These are phyloP conservation scores for Phylloscopus trochilus DNA, from an alignment of 2,113 vertebrate species.

Conservation along the genomic window DNA sequence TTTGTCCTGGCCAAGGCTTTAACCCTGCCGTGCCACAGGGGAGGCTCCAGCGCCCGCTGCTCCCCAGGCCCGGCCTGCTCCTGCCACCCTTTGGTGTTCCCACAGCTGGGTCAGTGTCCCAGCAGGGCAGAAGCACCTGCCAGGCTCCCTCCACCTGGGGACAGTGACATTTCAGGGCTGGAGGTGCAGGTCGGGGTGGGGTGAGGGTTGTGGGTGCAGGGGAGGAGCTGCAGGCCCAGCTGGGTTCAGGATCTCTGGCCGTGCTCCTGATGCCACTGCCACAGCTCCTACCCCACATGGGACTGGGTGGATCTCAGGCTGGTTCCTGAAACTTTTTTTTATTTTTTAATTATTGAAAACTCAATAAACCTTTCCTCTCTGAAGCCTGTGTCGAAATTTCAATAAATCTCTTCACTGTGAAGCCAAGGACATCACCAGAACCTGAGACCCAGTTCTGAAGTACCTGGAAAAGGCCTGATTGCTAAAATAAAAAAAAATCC, in stretches of 20 bases:
- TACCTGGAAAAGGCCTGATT: background rate
- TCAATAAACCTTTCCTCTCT: background rate
- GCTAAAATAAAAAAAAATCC: background rate
- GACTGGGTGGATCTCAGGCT: background rate
- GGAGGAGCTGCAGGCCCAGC: background rate
- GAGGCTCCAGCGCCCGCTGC: rapidly evolving
- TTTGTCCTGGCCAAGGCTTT: background rate
- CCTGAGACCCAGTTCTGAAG: background rate
- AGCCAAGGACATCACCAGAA: background rate
- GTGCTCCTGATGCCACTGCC: background rate
- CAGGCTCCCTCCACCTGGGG: background rate
- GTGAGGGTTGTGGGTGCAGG: background rate
- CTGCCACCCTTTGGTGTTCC: background rate
- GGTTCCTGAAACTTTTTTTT: background rate
- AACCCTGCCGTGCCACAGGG: background rate
- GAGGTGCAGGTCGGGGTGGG: background rate
- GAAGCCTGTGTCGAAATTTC: background rate
- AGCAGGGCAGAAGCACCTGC: background rate
- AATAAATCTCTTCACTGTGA: background rate
- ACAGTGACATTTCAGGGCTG: background rate
- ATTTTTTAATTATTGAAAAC: background rate
- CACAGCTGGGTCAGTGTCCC: background rate
- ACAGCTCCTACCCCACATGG: rapidly evolving
- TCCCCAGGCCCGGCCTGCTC: background rate
- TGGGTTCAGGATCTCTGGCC: background rate